These are phyloP conservation scores for Leptinotarsa texana DNA, from an alignment of 1,140 invertebrate species.

Conservation along the genomic window DNA sequence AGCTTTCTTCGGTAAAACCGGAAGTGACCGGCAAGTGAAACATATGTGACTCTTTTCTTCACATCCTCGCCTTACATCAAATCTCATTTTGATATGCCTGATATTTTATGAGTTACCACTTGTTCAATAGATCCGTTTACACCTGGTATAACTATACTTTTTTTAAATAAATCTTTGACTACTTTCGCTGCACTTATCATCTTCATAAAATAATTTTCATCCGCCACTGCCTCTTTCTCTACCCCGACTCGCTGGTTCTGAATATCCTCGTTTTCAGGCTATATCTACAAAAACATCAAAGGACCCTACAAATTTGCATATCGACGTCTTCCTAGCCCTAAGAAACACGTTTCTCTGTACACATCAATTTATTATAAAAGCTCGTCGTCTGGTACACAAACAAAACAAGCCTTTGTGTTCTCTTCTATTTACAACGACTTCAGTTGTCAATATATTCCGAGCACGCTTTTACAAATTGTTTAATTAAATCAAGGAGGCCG, in stretches of 20 bases:
- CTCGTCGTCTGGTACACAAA: constrained; percentile 10
- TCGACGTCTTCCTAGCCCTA: constrained; percentile 3
- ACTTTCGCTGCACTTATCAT: too few species aligned
- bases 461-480: constrained; percentile 53
- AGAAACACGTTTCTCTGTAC: constrained; percentile 6
- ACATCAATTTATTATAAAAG: constrained; percentile 11
- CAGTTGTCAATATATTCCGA: constrained; percentile 49
- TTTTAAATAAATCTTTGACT: too few species aligned
- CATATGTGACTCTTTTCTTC: too few species aligned
- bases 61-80: too few species aligned
- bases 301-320: not conserved
- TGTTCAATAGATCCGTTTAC: too few species aligned
- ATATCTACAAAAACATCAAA: constrained; percentile 4
- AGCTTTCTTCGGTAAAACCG: too few species aligned
- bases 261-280: not conserved
- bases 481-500: constrained; percentile 51
- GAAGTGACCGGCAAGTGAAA: too few species aligned
- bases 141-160: too few species aligned
- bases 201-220: too few species aligned
- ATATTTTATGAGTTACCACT: too few species aligned
- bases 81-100: too few species aligned
- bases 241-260: not conserved
- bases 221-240: not conserved
- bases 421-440: constrained; percentile 12
- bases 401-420: constrained; percentile 16